Percentiles rank a stretch among this genome's conserved stretches.
Conservation (phyloP, 1,140 invertebrate species). For the Ostrea edulis region DNA sequence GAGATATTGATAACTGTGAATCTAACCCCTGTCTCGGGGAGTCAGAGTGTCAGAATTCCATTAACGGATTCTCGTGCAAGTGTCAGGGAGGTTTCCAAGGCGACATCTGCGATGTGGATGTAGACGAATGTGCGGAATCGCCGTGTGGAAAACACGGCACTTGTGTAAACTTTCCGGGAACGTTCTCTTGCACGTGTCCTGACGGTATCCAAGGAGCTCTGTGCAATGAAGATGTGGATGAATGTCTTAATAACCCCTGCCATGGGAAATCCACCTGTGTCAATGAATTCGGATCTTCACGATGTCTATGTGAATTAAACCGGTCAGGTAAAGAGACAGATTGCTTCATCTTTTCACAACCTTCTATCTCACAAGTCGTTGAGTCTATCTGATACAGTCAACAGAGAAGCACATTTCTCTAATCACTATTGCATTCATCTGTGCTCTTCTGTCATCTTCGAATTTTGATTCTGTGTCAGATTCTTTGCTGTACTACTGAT, state of each 20-base stretch:
- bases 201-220: conserved; percentile 54
- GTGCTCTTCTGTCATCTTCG: too few relatives aligned
- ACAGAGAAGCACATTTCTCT: too few relatives aligned
- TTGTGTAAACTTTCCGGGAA: conserved; percentile 58
- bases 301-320: conserved; percentile 53
- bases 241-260: conserved; percentile 85
- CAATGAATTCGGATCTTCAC: conserved; percentile 79
- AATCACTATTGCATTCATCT: too few relatives aligned
- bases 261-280: conserved; percentile 93
- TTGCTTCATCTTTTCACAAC: neutral
- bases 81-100: conserved; percentile 87
- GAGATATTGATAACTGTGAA: conserved; percentile 68
- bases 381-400: too few relatives aligned
- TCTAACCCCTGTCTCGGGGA: conserved; percentile 63
- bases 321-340: neutral
- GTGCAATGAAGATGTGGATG: conserved; percentile 63
- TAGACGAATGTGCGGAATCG: conserved; percentile 82
- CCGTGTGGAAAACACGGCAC: conserved; percentile 79
- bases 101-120: conserved; percentile 38
- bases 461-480: too few relatives aligned
- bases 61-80: conserved; percentile 84
- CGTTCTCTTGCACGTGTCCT: conserved; percentile 58
- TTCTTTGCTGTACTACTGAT: too few relatives aligned
- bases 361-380: too few relatives aligned
- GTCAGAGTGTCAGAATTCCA: conserved; percentile 60